These are phyloP conservation scores for Alitta virens DNA, from an alignment of 2,888 invertebrate species.

Conservation along the genomic window DNA sequence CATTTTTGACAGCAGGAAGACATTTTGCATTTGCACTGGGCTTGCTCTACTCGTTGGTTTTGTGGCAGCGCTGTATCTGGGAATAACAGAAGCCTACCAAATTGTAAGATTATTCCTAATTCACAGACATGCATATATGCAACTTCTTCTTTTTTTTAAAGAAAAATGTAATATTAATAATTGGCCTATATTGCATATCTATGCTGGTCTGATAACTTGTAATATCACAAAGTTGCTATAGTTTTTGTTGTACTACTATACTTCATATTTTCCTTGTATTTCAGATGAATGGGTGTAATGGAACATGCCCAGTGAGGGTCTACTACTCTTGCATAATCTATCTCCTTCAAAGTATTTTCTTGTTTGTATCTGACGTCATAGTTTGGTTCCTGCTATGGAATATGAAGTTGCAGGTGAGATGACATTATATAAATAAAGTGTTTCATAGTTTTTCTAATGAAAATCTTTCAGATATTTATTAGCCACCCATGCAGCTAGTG, in stretches of 20 bases:
- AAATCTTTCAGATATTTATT: too few species aligned
- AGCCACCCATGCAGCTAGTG: too few species aligned
- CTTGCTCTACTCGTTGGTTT: background rate
- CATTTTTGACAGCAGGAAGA: background rate
- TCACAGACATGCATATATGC: too few species aligned
- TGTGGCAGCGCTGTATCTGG: constrained; percentile 4
- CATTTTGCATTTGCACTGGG: background rate
- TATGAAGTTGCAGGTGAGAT: constrained; percentile 42
- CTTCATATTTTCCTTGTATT: constrained; percentile 16
- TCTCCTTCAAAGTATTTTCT: constrained; percentile 36
- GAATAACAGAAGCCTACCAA: background rate
- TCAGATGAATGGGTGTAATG: constrained; percentile 44
- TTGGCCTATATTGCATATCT: too few species aligned
- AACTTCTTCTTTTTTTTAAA: too few species aligned
- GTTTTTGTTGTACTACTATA: too few species aligned
- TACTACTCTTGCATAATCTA: constrained; percentile 46
- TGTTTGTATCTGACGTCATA: constrained; percentile 36
- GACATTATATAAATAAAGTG: background rate
- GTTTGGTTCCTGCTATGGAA: constrained; percentile 39
- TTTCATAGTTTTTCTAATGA: too few species aligned
- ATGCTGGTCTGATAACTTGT: too few species aligned
- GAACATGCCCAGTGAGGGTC: constrained; percentile 36
- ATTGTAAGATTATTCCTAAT: background rate
- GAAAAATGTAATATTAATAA: too few species aligned
- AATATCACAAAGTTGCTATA: too few species aligned